A percentile compares a stretch with the other conserved stretches of the same genome.
phyloP scores from a whole-genome alignment of 64 coral and sea anemone species.

The Dendrophyllia cribrosa region DNA sequence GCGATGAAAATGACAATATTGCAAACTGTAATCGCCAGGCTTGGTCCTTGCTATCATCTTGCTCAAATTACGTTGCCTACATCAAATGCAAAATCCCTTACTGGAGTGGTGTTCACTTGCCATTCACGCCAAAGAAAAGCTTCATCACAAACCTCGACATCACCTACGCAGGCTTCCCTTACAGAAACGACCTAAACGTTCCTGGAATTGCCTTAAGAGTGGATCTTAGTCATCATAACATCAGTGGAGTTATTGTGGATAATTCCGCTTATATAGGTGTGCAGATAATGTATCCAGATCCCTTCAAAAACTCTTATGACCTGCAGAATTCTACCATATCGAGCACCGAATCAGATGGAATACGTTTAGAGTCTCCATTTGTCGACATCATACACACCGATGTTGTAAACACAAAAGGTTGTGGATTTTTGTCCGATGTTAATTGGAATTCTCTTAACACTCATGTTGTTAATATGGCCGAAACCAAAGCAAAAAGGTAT shows the following conservation, averaged over 20 bases:
- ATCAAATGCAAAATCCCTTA: conserved; percentile 52
- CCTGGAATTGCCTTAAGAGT: conserved; percentile 68
- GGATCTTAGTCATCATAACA: conserved; percentile 60
- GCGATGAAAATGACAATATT: conserved; percentile 59
- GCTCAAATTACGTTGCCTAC: conserved; percentile 16
- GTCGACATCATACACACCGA: conserved; percentile 9
- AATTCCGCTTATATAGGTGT: conserved; percentile 42
- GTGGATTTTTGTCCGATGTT: conserved; percentile 25
- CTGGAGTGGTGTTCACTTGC: conserved; percentile 75
- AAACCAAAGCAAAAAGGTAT: not conserved
- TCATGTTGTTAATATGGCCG: conserved; percentile 40
- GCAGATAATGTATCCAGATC: conserved; percentile 54
- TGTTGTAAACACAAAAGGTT: conserved; percentile 25
- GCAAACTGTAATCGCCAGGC: conserved; percentile 23
- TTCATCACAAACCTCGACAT: conserved; percentile 58
- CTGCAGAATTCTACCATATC: conserved; percentile 48
- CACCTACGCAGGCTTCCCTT: conserved; percentile 61
- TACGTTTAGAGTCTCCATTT: conserved; percentile 48
- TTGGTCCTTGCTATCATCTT: conserved; percentile 25
- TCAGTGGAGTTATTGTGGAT: conserved; percentile 37
- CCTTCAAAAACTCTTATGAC: not conserved
- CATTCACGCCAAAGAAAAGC: conserved; percentile 58
- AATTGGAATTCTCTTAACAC: conserved; percentile 25
- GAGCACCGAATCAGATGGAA: conserved; percentile 36
- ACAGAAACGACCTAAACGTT: conserved; percentile 61